phyloP scores from a whole-genome alignment of 2,797 vertebrate species.

The Catostomus latipinnis region DNA sequence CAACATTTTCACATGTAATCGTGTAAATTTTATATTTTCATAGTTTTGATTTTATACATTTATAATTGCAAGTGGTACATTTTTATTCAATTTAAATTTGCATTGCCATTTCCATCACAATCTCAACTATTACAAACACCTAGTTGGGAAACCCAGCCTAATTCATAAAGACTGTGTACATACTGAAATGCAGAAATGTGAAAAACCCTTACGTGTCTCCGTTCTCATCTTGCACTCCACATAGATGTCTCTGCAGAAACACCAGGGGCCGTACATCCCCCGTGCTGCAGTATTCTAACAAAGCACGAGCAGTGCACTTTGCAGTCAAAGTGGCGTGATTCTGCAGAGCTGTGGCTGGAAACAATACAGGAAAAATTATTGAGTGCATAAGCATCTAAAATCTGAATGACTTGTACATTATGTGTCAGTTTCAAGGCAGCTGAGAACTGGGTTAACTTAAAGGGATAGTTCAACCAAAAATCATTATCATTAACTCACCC shows the following conservation, averaged over 20 bases:
- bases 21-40: too few relatives aligned
- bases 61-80: too few relatives aligned
- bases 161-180: too few relatives aligned
- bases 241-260: slow-evolving; percentile 90
- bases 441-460: background rate
- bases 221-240: slow-evolving; percentile 88
- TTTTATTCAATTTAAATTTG: too few relatives aligned
- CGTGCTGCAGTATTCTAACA: slow-evolving; percentile 90
- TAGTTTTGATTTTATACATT: too few relatives aligned
- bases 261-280: slow-evolving; percentile 89
- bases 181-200: background rate
- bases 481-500: too few relatives aligned
- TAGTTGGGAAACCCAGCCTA: too few relatives aligned
- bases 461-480: too few relatives aligned
- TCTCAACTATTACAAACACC: too few relatives aligned
- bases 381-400: background rate
- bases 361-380: background rate
- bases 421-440: background rate
- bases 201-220: slow-evolving; percentile 93
- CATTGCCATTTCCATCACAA: too few relatives aligned
- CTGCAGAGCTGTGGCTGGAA: slow-evolving; percentile 80
- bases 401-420: background rate
- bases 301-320: slow-evolving; percentile 70
- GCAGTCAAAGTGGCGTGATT: slow-evolving; percentile 73
- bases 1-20: too few relatives aligned